phyloP scores from a whole-genome alignment of 2,888 invertebrate genomes.

The Melolontha melolontha region DNA sequence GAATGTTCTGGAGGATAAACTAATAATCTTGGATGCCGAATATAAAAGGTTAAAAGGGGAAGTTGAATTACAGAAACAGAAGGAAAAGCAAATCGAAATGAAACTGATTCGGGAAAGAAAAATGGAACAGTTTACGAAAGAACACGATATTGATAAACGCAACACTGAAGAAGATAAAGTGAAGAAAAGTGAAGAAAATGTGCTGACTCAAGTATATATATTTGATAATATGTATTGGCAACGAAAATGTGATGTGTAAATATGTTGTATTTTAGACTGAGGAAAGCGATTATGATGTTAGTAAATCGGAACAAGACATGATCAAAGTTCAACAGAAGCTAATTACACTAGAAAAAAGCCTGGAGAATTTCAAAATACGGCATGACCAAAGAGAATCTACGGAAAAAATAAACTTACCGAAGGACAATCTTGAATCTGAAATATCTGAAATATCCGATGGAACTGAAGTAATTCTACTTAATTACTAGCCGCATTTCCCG shows the following conservation, averaged over 20 bases:
- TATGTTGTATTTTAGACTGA: constrained; percentile 23
- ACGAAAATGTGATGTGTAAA: background rate
- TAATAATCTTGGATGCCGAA: constrained; percentile 55
- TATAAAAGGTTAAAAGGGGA: constrained; percentile 56
- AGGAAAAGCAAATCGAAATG: constrained; percentile 16
- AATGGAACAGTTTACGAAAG: constrained; percentile 1
- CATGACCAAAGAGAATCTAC: background rate
- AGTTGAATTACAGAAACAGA: constrained; percentile 37
- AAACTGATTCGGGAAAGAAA: constrained; percentile 2
- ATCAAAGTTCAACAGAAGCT: constrained; percentile 58
- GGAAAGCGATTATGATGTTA: constrained; percentile 46
- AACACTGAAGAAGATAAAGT: constrained; percentile 46
- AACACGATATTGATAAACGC: constrained; percentile 36
- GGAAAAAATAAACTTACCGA: background rate
- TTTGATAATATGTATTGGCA: background rate
- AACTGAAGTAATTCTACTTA: background rate
- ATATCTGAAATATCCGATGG: background rate
- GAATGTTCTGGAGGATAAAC: constrained; percentile 56
- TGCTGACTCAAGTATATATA: constrained; percentile 8
- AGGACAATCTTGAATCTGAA: background rate
- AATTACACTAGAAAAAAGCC: constrained; percentile 56
- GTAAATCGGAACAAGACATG: constrained; percentile 58
- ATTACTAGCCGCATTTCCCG: background rate
- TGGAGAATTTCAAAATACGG: constrained; percentile 55
- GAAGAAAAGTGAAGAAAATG: too few relatives aligned